Base-by-base conservation (phyloP, 2,888 invertebrate genomes). In the Phortica magna region DNA sequence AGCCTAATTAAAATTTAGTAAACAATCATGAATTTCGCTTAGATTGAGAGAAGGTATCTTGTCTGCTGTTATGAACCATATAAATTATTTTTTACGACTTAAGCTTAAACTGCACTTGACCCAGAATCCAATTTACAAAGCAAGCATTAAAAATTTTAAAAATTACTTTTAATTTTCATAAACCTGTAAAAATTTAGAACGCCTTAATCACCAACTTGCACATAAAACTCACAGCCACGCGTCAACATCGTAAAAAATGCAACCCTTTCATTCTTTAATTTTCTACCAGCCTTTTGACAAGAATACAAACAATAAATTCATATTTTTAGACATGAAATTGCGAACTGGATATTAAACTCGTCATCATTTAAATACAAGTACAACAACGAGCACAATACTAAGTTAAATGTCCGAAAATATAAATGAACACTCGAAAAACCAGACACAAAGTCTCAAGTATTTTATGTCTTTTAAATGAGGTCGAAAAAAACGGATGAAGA, bases 401-500 rank as follows among this genome's bases (percentile, higher is more conserved):
- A 67, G 41, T 41, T 9, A 68, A 68, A 68, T 68, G 68, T 68
- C 68, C 68, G 39, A 68, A 19, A 68, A 68, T 19, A 43, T 9
- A 68, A 17, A 68, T 43, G 19, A 43, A 41, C 12, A 22, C 10
- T 10, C 79, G 19, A 53, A 68, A 61, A 73, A 42, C 65, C 55
- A 53, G 55, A 74, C 64, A 74, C 76, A 61, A 61, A 65, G 42
- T 48, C 22, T 48, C 68, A 19, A 43, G 43, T 73, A 78, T 80
- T 88, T 81, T 75, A 88, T 87, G 79, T 79, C 77, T 70, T 76
- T 85, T 83, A 85, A 85, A 85, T 85, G 87, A 82, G 81, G 77
- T 43, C 19, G 43, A 68, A 68, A 68, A 71, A 42, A 70, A 31
- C 78, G 19, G 84, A 81, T 86, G 83, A 88, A 88, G 88, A 85